Conservation (phyloP, 2,113 vertebrate species). For the Pimephales promelas region DNA sequence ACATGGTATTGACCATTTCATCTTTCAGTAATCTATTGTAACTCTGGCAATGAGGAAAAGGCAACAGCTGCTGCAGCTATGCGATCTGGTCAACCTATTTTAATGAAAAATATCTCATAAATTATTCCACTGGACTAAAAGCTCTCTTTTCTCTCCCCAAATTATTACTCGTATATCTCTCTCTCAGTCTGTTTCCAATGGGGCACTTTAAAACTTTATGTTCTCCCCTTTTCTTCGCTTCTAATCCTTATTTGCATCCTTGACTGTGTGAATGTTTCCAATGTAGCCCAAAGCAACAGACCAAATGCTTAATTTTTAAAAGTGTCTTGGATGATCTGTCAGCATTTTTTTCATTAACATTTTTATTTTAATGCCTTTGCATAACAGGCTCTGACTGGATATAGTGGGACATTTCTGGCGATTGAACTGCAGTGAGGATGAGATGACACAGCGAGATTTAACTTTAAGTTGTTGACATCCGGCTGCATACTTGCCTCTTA, state of each 20-base stretch:
- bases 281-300: neutral
- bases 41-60: neutral
- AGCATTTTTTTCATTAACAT: neutral
- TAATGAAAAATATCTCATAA: conserved; percentile 21
- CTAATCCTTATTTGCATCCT: neutral
- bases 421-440: neutral
- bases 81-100: neutral
- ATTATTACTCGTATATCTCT: neutral
- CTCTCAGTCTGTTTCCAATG: neutral
- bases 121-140: conserved; percentile 15
- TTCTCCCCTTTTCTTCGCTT: neutral
- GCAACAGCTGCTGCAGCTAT: conserved; percentile 5
- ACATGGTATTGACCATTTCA: neutral
- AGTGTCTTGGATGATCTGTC: neutral
- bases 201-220: neutral
- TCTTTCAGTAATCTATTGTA: neutral
- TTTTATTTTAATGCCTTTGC: neutral
- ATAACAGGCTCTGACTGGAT: neutral
- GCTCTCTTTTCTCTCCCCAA: neutral
- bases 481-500: neutral
- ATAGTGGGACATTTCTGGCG: neutral
- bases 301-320: neutral
- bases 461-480: conserved; percentile 11
- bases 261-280: neutral
- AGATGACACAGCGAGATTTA: conserved; percentile 10